phyloP scores from a whole-genome alignment of 2,113 vertebrate genomes.

The Amblyopsis rosae region DNA sequence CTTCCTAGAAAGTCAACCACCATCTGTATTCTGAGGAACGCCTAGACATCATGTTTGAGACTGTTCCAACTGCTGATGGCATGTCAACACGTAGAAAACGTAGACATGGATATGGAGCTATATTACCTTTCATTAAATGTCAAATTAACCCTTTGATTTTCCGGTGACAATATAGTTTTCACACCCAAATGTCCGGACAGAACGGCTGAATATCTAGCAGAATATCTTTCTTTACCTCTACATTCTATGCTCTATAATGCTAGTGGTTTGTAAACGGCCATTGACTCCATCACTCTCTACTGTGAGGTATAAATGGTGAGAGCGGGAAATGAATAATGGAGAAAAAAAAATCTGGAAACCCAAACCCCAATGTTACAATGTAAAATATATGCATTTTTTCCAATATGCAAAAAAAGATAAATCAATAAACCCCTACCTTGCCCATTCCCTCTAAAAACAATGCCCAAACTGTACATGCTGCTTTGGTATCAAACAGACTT shows the following conservation, averaged over 20 bases:
- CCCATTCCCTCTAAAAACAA: constrained; percentile 49
- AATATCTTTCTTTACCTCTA: background rate
- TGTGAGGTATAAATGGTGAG: constrained; percentile 29
- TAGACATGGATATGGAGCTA: too few species aligned
- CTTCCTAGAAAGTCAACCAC: background rate
- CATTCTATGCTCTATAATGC: constrained; percentile 16
- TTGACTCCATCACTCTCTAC: constrained; percentile 1
- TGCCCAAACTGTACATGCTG: constrained; percentile 55
- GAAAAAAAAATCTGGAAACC: constrained; percentile 19
- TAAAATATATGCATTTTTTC: constrained; percentile 11
- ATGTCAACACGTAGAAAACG: too few species aligned
- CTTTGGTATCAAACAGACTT: constrained; percentile 47
- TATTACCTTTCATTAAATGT: too few species aligned
- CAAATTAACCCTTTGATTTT: too few species aligned
- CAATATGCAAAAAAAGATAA: background rate
- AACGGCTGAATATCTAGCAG: background rate
- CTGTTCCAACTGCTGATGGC: too few species aligned
- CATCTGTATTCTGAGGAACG: too few species aligned
- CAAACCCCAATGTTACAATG: constrained; percentile 33
- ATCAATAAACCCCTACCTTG: background rate
- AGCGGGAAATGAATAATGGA: constrained; percentile 34
- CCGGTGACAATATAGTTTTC: too few species aligned
- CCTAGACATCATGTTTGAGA: too few species aligned
- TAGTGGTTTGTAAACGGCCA: constrained; percentile 58
- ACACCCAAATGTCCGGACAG: background rate